Base-by-base conservation (phyloP, 2,797 vertebrate species). In the Falco novaeseelandiae region DNA sequence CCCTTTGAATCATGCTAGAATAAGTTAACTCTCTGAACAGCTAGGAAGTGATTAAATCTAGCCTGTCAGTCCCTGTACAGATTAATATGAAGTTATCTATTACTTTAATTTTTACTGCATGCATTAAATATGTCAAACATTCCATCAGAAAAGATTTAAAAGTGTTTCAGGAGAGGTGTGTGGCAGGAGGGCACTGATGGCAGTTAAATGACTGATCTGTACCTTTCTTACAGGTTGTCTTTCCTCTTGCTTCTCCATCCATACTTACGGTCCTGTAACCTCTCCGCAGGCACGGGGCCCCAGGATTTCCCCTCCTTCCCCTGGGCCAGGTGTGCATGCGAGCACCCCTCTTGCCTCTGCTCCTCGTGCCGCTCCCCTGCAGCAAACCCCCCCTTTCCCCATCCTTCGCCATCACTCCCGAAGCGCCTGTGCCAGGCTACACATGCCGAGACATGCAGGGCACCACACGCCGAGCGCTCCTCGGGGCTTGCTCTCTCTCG, bases 51-150 rank as follows among this genome's bases (percentile, higher is more conserved):
- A 95, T 93, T 97, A 95, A 95, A 97, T 95, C 95, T 89, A 93
- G 69, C 95, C 91, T 96, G 90, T 92, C 93, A 93, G 86, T 95
- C 93, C 94, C 95, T 97, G 97, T 97, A 97, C 95, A 97, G 94
- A 87, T 92, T 96, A 93, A 96, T 95, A 78, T 34, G 52, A 94
- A 96, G 79, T 95, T 96, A 96, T 97, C 94, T 93, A 61, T 97
- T 83, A 91, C 94, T 96, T 93, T 90, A 91, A 95, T 96, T 97
- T 97, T 95, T 96, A 90, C 87, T 95, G 96, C 95, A 96, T 96
- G 93, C 92, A 93, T 96, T 95, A 92, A 91, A 65, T 88, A 85
- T 89, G 96, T 94, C 96, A 97, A 94, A 97, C 93, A 96, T 97
- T 97, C 95, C 80, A 90, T 89, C 93, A 94, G 87, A 62, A 96